Evolutionary conservation across 2,797 vertebrate genomes (phyloP), one percentile per base, ranked within the genome.

Genomic region (Sphenodon punctatus): DNA sequence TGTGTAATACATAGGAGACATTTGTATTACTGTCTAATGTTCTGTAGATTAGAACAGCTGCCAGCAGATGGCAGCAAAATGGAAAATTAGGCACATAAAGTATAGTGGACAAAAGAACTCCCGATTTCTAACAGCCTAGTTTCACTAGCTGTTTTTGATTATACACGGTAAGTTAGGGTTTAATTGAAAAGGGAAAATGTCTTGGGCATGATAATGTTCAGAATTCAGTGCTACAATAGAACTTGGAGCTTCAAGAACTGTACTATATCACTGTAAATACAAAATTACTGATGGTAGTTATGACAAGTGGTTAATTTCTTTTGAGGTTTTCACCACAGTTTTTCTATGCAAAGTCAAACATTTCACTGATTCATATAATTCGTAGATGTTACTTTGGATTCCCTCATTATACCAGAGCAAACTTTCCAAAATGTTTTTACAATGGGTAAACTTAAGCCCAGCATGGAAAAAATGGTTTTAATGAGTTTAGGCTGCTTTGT

Each of bases 61-160:
- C 93, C 95, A 91, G 94, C 89, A 95, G 95, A 84, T 94, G 95
- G 94, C 95, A 91, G 88, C 89, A 91, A 72, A 86, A 84, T 78
- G 85, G 88, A 87, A 83, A 91, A 63, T 61, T 58, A 42, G 22
- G 6, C 56, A 56, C 20, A 9, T 59, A 78, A 72, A 46, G 60
- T 65, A 20, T 67, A n/a, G 78, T 73, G 67, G 84, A 90, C 88
- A 90, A 91, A 91, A 89, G 89, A 78, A n/a, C 67, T 72, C 67
- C 65, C 23, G 80, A 55, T 84, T 86, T 84, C 69, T 70, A 59
- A 38, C 80, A 80, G 80, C 59, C 61, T 82, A 80, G 58, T 78
- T 89, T 78, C 77, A 66, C 69, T 84, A 68, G 69, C 80, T 79
- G 72, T 41, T 85, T 88, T 88, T 87, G 68, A 68, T 74, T 88